Base-by-base conservation (phyloP, 2,888 invertebrate genomes). In the Plagodis pulveraria region DNA sequence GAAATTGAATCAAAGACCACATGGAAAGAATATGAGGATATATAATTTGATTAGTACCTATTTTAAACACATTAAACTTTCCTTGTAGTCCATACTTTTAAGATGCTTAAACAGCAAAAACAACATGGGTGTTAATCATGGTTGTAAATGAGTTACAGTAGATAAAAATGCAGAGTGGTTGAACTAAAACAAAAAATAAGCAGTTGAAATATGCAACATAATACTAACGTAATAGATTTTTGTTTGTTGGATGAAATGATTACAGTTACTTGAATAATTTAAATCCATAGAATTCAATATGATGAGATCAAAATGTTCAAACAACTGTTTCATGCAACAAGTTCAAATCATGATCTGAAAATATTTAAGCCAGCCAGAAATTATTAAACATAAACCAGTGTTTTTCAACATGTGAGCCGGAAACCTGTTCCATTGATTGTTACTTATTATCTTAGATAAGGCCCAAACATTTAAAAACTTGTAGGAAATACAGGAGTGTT, bases 101-200 rank as follows among this genome's bases (percentile, higher is more conserved):
- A 46, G n/a, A 40, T 32, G 43, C 10, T 36, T 11, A 44, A 49
- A 50, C 42, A 43, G 49, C 42, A 43, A 32, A 63, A 54, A 64
- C 65, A 62, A 65, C 43, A 74, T 77, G 74, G 75, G 58, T 67
- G 58, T 71, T 61, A 58, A 63, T 67, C 35, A 66, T 69, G 62
- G 44, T 38, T 56, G 67, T 53, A 63, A 70, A 76, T 74, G 74
- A 78, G 70, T 73, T 72, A 78, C 69, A 80, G 74, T 72, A 49
- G 49, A 88, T 83, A 88, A 88, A 89, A 90, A 90, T 90, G 90
- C 91, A 91, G 89, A 91, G 90, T 86, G 77, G 83, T 81, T 70
- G 79, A 85, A 86, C 71, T 69, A 74, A 77, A 76, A 54, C 33
- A 11, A 22, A 43, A 43, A 52, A 46, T 42, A 52, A 62, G 60